phyloP scores from a whole-genome alignment of 2,797 vertebrate genomes.

The Synanceia verrucosa region DNA sequence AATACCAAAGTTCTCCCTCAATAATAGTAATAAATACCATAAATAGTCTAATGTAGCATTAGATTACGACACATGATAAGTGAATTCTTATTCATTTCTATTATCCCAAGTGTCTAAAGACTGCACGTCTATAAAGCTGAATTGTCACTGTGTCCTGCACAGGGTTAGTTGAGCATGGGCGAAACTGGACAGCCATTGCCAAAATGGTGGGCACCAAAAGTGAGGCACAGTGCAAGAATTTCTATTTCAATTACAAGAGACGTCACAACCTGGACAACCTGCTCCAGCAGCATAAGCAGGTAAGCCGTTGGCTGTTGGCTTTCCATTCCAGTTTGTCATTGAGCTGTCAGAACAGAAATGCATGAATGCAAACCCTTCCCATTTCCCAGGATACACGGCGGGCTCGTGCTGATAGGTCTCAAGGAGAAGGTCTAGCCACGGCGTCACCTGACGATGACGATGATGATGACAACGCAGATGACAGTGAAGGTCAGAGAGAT shows the following conservation, averaged over 20 bases:
- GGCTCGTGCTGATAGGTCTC: constrained; percentile 91
- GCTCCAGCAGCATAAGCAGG: constrained; percentile 96
- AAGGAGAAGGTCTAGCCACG: constrained; percentile 92
- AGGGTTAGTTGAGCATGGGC: constrained; percentile 97
- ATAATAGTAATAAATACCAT: neutral
- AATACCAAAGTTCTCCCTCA: neutral
- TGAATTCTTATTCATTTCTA: neutral
- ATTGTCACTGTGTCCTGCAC: constrained; percentile 13
- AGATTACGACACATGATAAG: neutral
- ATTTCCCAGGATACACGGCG: constrained; percentile 87
- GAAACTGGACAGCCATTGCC: constrained; percentile 98
- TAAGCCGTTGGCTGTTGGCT: constrained; percentile 18
- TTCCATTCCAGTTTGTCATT: constrained; percentile 33
- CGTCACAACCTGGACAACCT: constrained; percentile 97
- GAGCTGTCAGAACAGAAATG: neutral
- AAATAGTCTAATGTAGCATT: neutral
- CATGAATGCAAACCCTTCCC: constrained; percentile 7
- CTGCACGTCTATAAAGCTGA: neutral
- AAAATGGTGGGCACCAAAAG: constrained; percentile 99
- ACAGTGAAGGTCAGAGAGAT: constrained; percentile 93
- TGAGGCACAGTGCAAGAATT: constrained; percentile 99
- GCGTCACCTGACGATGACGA: constrained; percentile 95
- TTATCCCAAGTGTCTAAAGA: neutral
- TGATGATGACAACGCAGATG: constrained; percentile 96
- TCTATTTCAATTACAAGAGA: constrained; percentile 99